Evolutionary conservation across 2,888 invertebrate genomes (phyloP).

Genomic region (Toxonevra muliebris): DNA sequence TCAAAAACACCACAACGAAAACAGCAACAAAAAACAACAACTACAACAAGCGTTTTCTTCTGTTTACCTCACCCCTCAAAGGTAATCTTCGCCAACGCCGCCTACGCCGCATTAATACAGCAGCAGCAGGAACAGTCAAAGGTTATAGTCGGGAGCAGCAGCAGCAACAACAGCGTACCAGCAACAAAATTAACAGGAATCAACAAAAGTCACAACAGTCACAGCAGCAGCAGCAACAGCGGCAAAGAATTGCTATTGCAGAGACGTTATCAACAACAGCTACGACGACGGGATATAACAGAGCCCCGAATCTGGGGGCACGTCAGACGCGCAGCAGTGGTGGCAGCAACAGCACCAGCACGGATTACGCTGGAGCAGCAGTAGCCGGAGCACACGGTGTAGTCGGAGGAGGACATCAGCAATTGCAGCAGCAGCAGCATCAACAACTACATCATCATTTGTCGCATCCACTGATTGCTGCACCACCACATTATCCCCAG

Average conservation of each 20-base stretch:
- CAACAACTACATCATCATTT: constrained; percentile 47
- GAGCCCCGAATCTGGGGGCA: constrained; percentile 63
- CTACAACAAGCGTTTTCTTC: constrained; percentile 36
- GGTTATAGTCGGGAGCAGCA: constrained; percentile 27
- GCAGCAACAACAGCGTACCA: constrained; percentile 30
- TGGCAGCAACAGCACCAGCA: constrained; percentile 49
- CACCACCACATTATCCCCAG: constrained; percentile 35
- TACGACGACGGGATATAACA: constrained; percentile 61
- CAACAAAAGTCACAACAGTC: constrained; percentile 26
- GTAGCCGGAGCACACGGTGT: constrained; percentile 32
- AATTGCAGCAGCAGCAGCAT: constrained; percentile 39
- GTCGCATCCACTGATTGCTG: constrained; percentile 52
- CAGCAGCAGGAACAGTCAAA: constrained; percentile 39
- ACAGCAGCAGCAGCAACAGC: constrained; percentile 35
- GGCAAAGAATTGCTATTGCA: constrained; percentile 39
- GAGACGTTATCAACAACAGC: constrained; percentile 48
- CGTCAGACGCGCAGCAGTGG: constrained; percentile 56
- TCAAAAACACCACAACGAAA: constrained; percentile 17
- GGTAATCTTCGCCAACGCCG: constrained; percentile 4
- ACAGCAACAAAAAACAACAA: constrained; percentile 39
- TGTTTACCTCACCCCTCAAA: constrained; percentile 29
- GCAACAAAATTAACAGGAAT: constrained; percentile 38
- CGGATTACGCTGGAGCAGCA: constrained; percentile 42
- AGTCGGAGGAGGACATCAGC: constrained; percentile 26
- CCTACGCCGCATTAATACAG: constrained; percentile 29